A percentile compares a stretch with the other conserved stretches of the same genome.
Conservation (phyloP, 2,797 vertebrate species). For the Acanthurus lineatus region DNA sequence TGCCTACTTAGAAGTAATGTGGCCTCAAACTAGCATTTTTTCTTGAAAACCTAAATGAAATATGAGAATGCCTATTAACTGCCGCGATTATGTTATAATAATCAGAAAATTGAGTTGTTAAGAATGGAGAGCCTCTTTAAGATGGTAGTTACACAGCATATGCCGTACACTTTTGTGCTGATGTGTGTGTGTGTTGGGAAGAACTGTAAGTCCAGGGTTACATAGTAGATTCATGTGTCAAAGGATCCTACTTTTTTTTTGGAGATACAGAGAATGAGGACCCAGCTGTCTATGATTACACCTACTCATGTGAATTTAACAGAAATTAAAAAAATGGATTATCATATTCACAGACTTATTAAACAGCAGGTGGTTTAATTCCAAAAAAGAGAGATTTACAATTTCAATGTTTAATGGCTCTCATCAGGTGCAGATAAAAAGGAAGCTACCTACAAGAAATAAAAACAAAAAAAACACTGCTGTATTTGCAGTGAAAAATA, state of each 20-base stretch:
- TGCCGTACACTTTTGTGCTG: background rate
- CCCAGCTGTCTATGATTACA: background rate
- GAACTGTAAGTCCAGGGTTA: background rate
- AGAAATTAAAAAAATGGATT: background rate
- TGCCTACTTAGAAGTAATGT: conserved; percentile 80
- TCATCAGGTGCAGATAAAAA: background rate
- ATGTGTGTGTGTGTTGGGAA: background rate
- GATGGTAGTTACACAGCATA: conserved; percentile 48
- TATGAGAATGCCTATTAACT: conserved; percentile 76
- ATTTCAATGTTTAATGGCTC: background rate
- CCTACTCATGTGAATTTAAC: background rate
- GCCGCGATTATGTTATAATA: conserved; percentile 71
- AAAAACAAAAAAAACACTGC: conserved; percentile 3
- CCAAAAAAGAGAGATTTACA: too few relatives aligned
- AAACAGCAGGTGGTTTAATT: background rate
- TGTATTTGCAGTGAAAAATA: background rate
- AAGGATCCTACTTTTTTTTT: conserved; percentile 2
- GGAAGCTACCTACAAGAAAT: too few relatives aligned
- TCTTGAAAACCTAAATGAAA: conserved; percentile 71
- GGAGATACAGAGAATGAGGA: background rate
- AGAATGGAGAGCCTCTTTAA: conserved; percentile 54
- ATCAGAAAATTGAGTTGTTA: conserved; percentile 76
- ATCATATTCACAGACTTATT: background rate
- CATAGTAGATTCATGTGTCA: background rate
- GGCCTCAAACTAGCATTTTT: conserved; percentile 68